Evolutionary conservation across 2,797 vertebrate species (phyloP), one percentile per base, ranked within the genome.

Genomic region (Columba guinea): DNA sequence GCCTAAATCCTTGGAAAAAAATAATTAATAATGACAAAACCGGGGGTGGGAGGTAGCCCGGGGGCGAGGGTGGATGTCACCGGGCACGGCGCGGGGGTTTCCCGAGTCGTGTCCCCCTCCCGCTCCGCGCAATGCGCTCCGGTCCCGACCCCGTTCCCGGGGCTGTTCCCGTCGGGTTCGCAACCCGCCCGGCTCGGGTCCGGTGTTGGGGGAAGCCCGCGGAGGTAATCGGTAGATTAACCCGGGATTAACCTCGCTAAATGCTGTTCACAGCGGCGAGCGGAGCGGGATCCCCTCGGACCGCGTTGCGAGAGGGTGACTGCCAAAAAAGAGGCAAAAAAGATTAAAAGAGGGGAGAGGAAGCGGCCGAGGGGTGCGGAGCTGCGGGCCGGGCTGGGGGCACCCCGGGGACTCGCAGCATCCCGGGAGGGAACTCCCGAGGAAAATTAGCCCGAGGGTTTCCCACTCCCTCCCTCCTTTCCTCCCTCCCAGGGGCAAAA

Each of bases 161-260:
- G 5, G 55, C 34, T 8, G 34, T 32, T 58, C 41, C 58, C 63
- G 27, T 14, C 34, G 58, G 35, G 34, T 55, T 60, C 39, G 8
- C 63, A 44, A 17, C 49, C 41, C 35, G 13, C 59, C 37, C 59
- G n/a, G 76, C 67, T 26, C 51, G 10, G 68, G 35, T 60, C 64
- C 78, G 34, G 53, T 32, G 8, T 41, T 35, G 26, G 63, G 44
- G 41, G 78, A 83, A 78, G 76, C 94, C 95, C 83, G 37, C 80
- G 94, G 93, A 95, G 91, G 94, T 96, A 94, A 95, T 89, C 63
- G 85, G 62, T 46, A 93, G 94, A 88, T 96, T 94, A 96, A 96
- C 94, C 95, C 94, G 92, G 94, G 94, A 94, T 97, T 96, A 94
- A 96, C 95, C 95, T 91, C 27, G 20, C 71, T 89, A 84, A 93